phyloP scores from a whole-genome alignment of 2,888 invertebrate genomes.

The Phyllotreta striolata region DNA sequence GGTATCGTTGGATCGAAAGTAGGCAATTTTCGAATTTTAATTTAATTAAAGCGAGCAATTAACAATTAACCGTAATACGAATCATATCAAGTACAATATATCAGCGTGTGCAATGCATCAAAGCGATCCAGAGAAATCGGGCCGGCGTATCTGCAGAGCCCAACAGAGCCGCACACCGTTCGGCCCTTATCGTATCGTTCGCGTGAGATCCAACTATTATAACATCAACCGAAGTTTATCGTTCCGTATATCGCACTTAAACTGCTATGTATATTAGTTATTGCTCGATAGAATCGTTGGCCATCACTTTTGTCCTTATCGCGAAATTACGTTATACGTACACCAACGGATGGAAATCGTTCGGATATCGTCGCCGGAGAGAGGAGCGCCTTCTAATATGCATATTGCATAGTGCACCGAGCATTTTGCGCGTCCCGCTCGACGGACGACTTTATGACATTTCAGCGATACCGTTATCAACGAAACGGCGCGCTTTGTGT shows the following conservation, averaged over 20 bases:
- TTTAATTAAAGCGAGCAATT: too few relatives aligned
- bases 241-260: conserved; percentile 53
- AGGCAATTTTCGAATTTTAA: too few relatives aligned
- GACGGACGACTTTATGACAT: conserved; percentile 46
- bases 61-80: conserved; percentile 31
- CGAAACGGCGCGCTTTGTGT: conserved; percentile 44
- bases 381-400: conserved; percentile 11
- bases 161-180: conserved; percentile 19
- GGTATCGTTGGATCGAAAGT: too few relatives aligned
- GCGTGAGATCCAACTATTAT: conserved; percentile 57
- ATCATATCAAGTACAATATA: conserved; percentile 31
- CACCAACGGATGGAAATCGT: conserved; percentile 17
- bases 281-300: conserved; percentile 55
- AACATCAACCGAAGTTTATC: conserved; percentile 54
- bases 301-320: conserved; percentile 54
- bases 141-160: conserved; percentile 35
- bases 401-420: conserved; percentile 12
- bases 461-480: conserved; percentile 48
- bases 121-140: conserved; percentile 37
- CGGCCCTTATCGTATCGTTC: conserved; percentile 46
- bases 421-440: conserved; percentile 31
- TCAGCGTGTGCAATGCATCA: conserved; percentile 40
- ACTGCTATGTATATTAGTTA: conserved; percentile 57
- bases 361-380: too few relatives aligned
- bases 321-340: conserved; percentile 40